Conservation (phyloP, 2,888 invertebrate species). For the Trissonchulus latispiculum region DNA sequence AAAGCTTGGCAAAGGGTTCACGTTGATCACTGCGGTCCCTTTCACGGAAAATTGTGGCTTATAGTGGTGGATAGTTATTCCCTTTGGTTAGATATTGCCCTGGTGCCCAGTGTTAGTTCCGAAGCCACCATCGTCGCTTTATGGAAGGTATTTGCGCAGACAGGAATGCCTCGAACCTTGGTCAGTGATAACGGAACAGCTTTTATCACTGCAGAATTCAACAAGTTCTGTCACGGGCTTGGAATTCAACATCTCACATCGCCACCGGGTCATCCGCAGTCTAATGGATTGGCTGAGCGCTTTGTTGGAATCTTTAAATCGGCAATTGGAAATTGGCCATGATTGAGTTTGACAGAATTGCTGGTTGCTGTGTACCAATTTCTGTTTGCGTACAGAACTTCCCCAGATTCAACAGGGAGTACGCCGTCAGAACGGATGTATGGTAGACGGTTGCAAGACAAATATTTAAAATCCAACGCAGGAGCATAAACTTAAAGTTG, state of each 20-base stretch:
- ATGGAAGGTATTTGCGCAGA: constrained; percentile 29
- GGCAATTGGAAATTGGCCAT: neutral
- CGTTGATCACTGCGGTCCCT: constrained; percentile 47
- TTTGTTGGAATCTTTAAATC: constrained; percentile 32
- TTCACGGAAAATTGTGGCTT: constrained; percentile 36
- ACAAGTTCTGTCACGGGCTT: constrained; percentile 27
- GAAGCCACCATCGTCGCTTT: constrained; percentile 29
- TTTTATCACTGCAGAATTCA: constrained; percentile 34
- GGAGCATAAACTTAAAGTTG: no score
- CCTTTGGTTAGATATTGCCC: constrained; percentile 41
- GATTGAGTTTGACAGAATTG: neutral
- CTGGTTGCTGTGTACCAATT: neutral
- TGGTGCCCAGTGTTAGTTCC: constrained; percentile 26
- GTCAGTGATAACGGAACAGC: constrained; percentile 40
- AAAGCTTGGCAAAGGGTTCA: constrained; percentile 45
- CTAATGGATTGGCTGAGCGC: constrained; percentile 37
- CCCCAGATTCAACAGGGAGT: neutral
- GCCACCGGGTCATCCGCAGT: constrained; percentile 34
- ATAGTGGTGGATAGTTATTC: constrained; percentile 46
- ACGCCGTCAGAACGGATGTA: neutral
- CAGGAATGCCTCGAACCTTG: constrained; percentile 34
- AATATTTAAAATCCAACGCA: no score
- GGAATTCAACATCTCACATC: constrained; percentile 30
- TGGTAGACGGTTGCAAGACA: neutral
- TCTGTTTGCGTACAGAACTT: neutral